Evolutionary conservation across 2,113 vertebrate genomes (phyloP).

Genomic region (Collichthys lucidus): DNA sequence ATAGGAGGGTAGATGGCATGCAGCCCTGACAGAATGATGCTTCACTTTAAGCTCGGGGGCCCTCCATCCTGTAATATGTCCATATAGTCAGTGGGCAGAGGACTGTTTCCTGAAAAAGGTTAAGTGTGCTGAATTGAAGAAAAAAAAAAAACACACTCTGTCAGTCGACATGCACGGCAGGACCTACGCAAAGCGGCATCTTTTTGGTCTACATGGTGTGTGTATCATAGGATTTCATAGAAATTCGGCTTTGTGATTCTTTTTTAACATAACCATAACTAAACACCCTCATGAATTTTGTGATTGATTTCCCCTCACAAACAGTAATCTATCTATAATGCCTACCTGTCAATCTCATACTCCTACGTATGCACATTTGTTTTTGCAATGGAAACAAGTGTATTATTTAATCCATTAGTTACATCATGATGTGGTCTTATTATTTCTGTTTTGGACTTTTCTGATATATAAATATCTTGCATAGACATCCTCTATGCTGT

Average conservation of each 20-base stretch:
- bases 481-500: neutral
- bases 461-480: neutral
- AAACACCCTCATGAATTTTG: neutral
- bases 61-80: constrained; percentile 36
- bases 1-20: constrained; percentile 41
- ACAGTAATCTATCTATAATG: no score
- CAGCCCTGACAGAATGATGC: constrained; percentile 43
- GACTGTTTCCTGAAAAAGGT: constrained; percentile 23
- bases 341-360: neutral
- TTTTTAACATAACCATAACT: neutral
- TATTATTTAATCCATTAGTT: neutral
- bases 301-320: neutral
- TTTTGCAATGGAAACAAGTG: neutral
- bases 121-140: constrained; percentile 18
- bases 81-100: constrained; percentile 17
- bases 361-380: neutral
- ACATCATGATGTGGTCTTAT: constrained; percentile 13
- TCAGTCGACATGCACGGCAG: neutral
- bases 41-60: constrained; percentile 28
- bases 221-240: neutral
- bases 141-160: constrained; percentile 3
- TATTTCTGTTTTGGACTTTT: neutral
- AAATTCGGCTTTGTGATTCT: neutral
- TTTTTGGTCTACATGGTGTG: neutral
- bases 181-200: neutral